phyloP scores from a whole-genome alignment of 2,113 vertebrate species.

The Salvator merianae region DNA sequence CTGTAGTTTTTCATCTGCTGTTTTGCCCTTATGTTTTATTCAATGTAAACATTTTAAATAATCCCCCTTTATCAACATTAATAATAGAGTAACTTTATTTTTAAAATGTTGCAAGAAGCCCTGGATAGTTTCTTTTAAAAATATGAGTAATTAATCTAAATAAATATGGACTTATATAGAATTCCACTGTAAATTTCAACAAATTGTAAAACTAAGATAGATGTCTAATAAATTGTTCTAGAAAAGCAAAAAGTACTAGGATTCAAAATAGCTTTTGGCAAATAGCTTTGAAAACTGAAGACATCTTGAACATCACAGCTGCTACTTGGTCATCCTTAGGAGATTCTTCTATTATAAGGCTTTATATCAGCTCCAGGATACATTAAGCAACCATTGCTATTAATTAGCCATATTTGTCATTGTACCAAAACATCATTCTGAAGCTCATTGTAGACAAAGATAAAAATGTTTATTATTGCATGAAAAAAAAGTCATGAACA shows the following conservation, averaged over 20 bases:
- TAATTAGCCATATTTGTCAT: conserved; percentile 37
- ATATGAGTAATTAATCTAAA: neutral
- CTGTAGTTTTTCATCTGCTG: too few species aligned
- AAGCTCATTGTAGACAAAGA: conserved; percentile 2
- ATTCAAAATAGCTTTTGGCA: conserved; percentile 29
- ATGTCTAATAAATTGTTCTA: conserved; percentile 49
- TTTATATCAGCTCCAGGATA: conserved; percentile 44
- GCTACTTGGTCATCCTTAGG: conserved; percentile 22
- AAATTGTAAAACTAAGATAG: conserved; percentile 46
- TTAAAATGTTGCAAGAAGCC: too few species aligned
- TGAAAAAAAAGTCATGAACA: neutral
- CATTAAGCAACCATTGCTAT: neutral
- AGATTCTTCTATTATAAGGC: conserved; percentile 18
- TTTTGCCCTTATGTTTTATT: too few species aligned
- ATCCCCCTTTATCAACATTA: too few species aligned
- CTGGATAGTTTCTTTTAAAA: too few species aligned
- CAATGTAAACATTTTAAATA: too few species aligned
- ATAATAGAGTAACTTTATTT: too few species aligned
- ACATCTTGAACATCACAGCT: neutral
- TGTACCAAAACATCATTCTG: conserved; percentile 28
- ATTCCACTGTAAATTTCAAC: neutral
- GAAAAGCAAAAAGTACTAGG: conserved; percentile 41
- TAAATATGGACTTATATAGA: neutral
- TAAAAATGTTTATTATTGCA: conserved; percentile 7
- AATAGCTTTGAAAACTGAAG: conserved; percentile 40